Evolutionary conservation across 2,797 vertebrate species (phyloP), one percentile per base, ranked within the genome.

Genomic region (Phrynocephalus forsythii): DNA sequence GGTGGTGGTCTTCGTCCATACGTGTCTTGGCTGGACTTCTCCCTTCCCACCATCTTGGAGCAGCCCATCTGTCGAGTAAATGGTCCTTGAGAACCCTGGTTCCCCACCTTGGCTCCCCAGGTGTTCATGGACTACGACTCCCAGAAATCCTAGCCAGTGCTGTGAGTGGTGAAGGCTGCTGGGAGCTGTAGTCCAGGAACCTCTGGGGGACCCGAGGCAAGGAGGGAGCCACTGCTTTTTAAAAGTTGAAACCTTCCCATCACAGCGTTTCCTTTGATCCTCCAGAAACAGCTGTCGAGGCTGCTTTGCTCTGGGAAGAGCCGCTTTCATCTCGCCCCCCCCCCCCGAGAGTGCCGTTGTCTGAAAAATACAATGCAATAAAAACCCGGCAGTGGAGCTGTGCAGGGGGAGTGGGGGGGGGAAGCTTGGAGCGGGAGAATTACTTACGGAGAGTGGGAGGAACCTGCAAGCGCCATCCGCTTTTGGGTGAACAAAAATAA

Each of bases 371-470:
- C 22, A 18, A 5, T 56, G 11, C 11, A 9, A 56, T 9, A 15
- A 56, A 56, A 56, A 56, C 8, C 9, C 0, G 52, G 13, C 52
- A 56, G 52, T 56, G 52, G 52, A 15, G 13, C 52, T 56, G 38
- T 44, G 38, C 38, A 44, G 38, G 38, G 38, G 38, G 3, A 44
- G 38, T 44, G 38, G 38, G 38, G 38, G 38, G 38, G 38, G 5
- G 38, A 2, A 44, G 38, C 15, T 9, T 60, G 56, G 93, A 92
- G 9, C 20, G 15, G 6, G 26, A 92, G 90, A 91, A 86, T 56
- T 26, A 44, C 86, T 93, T 92, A 90, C 91, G 8, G 93, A 88
- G 91, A 93, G 92, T 87, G 82, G 85, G 86, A 87, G 90, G 91
- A 0, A 94, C 90, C 89, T 84, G 0, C 6, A 1, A 92, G 91